Conservation (phyloP, 2,113 vertebrate genomes). For the Prionailurus viverrinus region DNA sequence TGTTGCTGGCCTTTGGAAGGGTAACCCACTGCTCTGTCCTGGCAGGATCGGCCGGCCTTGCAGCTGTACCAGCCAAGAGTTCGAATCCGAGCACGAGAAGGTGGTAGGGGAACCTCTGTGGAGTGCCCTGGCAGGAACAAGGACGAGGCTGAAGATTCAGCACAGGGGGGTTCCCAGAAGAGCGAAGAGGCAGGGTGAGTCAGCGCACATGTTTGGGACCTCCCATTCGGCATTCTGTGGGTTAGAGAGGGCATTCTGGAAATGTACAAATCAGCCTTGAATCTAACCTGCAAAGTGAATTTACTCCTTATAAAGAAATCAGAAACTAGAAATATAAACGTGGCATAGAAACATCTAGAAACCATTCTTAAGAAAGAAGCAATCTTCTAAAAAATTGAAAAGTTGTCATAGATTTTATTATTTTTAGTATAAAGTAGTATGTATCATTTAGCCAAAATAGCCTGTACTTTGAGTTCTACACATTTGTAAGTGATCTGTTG, state of each 20-base stretch:
- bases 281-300: neutral
- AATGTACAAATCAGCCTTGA: neutral
- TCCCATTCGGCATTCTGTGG: neutral
- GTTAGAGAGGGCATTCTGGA: conserved; percentile 39
- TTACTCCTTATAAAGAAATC: conserved; percentile 57
- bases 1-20: neutral
- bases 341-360: neutral
- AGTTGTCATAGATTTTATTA: conserved; percentile 59
- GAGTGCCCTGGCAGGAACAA: conserved; percentile 86
- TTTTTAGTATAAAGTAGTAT: conserved; percentile 62
- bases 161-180: conserved; percentile 90
- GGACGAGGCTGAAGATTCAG: conserved; percentile 86
- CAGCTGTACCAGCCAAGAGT: conserved; percentile 95
- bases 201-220: neutral
- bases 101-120: conserved; percentile 87
- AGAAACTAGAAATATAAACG: neutral
- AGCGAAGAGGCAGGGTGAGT: conserved; percentile 85
- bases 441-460: conserved; percentile 59
- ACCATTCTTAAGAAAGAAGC: neutral
- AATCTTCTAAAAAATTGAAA: conserved; percentile 49
- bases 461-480: neutral
- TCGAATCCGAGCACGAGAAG: conserved; percentile 91
- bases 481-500: neutral
- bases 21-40: conserved; percentile 76
- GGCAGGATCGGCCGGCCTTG: conserved; percentile 95